Evolutionary conservation across 2,888 invertebrate species (phyloP), one percentile per base, ranked within the genome.

Genomic region (Drosophila austrosaltans): DNA sequence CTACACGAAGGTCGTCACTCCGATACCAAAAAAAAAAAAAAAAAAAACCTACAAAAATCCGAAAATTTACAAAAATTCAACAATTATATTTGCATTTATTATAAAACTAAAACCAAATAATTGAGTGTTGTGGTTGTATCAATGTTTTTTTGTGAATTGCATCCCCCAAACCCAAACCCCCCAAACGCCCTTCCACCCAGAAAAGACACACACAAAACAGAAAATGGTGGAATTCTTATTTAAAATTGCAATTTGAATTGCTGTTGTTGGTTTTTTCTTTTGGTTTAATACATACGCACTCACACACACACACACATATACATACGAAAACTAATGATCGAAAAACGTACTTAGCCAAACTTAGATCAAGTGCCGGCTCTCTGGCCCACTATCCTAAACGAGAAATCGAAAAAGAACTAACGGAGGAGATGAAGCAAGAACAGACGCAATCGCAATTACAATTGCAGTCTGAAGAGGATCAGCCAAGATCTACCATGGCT

Each of bases 101-200:
- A 68, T 74, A 67, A 67, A 59, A 69, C 53, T 74, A 62, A 66
- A 74, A 65, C 64, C 64, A 61, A 67, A 77, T 71, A 78, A 72
- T 72, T 91, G 82, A 90, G 88, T 92, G 91, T 91, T 91, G 91
- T 90, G 90, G 91, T 91, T 91, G 90, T 90, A 90, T 91, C 85
- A 87, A 88, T 91, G 91, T 16, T 16, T 16, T 92, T 92, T 48
- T 90, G 91, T 92, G 90, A 72, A 88, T 91, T 90, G 89, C 90
- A 91, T 91, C 89, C 88, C 22, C 54, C 30, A 4, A 48, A 8
- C 22, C 48, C 1, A 4, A 6, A 3, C 22, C 48, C 16, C 4
- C 48, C 48, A 8, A 5, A 20, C 42, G 20, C 8, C 44, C 22
- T 4, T 25, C 48, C 25, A 48, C 22, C 22, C 8, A 16, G 7